Evolutionary conservation across 35 echinoderm and acorn worm genomes (phyloP).

Genomic region (Eucidaris tribuloides): DNA sequence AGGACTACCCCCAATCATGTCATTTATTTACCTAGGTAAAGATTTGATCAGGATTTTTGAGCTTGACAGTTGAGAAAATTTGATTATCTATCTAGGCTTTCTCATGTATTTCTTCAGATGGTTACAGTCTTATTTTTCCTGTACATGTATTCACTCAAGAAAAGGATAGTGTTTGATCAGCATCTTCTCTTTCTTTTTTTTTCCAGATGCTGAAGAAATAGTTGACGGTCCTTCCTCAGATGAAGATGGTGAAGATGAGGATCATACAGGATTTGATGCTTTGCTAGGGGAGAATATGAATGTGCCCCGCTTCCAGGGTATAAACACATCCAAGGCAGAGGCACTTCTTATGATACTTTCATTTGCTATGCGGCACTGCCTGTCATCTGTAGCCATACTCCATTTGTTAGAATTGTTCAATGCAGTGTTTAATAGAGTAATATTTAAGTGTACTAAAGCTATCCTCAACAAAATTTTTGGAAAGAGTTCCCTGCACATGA

Average conservation of each 20-base stretch:
- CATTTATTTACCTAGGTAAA: too few species aligned
- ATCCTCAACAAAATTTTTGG: constrained; percentile 28
- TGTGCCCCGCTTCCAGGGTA: background rate
- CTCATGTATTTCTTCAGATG: too few species aligned
- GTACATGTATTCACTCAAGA: too few species aligned
- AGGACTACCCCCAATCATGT: too few species aligned
- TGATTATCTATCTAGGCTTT: too few species aligned
- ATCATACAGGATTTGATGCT: background rate
- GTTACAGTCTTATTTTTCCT: too few species aligned
- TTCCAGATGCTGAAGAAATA: background rate
- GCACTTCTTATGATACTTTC: constrained; percentile 47
- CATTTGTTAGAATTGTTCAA: constrained; percentile 41
- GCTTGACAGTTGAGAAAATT: too few species aligned
- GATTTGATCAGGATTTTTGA: too few species aligned
- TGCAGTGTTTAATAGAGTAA: constrained; percentile 18
- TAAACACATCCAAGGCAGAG: constrained; percentile 33
- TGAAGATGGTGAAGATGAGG: background rate
- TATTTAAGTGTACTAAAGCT: constrained; percentile 13
- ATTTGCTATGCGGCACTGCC: constrained; percentile 47
- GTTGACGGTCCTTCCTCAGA: background rate
- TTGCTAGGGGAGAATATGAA: background rate
- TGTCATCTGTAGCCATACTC: constrained; percentile 28
- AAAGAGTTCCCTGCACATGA: constrained; percentile 4
- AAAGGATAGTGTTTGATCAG: too few species aligned
- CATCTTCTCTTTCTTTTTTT: background rate